Conservation (phyloP, 2,797 vertebrate genomes). For the Microtus obscurus region DNA sequence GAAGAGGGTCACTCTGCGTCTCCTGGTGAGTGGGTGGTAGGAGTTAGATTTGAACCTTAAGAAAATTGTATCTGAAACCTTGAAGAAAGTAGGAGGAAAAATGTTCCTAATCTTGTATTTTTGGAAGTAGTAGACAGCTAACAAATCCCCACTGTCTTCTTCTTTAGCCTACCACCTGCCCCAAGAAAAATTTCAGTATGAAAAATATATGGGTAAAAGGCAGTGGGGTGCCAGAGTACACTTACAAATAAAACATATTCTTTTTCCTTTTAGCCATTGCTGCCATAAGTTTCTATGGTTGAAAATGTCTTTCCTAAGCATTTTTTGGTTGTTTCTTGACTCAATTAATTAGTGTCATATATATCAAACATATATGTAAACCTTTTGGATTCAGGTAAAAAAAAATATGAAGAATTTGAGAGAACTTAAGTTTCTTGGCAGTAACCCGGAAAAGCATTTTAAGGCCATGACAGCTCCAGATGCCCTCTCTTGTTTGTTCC, state of each 20-base stretch:
- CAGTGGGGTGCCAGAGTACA: background rate
- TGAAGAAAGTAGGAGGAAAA: background rate
- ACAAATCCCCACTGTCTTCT: background rate
- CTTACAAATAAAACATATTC: background rate
- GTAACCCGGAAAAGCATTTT: slow-evolving; percentile 8
- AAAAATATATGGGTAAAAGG: background rate
- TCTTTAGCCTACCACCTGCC: background rate
- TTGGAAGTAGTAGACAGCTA: slow-evolving; percentile 10
- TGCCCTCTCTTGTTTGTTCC: slow-evolving; percentile 28
- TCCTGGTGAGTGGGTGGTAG: background rate
- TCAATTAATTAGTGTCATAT: slow-evolving; percentile 9
- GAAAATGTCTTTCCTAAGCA: slow-evolving; percentile 28
- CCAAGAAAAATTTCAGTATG: background rate
- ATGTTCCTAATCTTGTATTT: background rate
- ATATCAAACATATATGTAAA: background rate
- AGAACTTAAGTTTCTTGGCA: background rate
- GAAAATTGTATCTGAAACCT: background rate
- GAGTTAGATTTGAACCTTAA: slow-evolving; percentile 7
- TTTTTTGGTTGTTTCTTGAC: slow-evolving; percentile 27
- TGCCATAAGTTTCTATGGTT: background rate
- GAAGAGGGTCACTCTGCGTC: background rate
- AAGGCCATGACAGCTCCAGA: background rate
- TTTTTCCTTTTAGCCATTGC: background rate
- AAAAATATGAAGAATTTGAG: background rate
- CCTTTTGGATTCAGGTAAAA: slow-evolving; percentile 11